Evolutionary conservation across 1,140 invertebrate genomes (phyloP), one percentile per base, ranked within the genome.

Genomic region (Cherax quadricarinatus): DNA sequence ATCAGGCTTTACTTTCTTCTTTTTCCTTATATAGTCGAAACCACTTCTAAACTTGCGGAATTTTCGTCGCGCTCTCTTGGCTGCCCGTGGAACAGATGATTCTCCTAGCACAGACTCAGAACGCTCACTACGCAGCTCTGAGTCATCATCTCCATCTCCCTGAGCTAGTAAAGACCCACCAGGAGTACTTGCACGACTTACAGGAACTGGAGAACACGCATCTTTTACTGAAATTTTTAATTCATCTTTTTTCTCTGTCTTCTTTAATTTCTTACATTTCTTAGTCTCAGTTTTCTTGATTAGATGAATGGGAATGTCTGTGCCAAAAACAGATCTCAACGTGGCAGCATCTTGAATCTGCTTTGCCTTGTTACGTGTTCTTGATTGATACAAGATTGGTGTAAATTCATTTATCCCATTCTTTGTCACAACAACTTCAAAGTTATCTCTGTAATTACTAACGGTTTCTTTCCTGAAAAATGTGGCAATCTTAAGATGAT

Each of bases 21-120:
- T 98, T 94, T 98, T 98, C 18, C 97, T 95, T 75, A 98, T 98
- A 91, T 98, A 98, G 95, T 98, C 98, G 95, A 98, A 98, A 4
- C 98, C 97, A 10, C 97, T 95, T 86, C 97, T 96, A 92, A 97
- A 96, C 95, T 97, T 96, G 60, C 97, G 95, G 30, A 97, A 95
- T 10, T 92, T 93, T 48, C 94, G 90, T 12, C 88, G 88, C n/a
- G 85, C 91, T 62, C 88, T 92, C 91, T 91, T 93, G 60, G 80
- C 57, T 48, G 78, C 88, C 18, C 62, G 79, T 16, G 88, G 79
- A 70, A 30, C 93, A 18, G 86, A 89, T 3, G 84, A 89, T 60
- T 93, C 92, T 41, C 88, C 87, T 3, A 93, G 51, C 51, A 89
- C 88, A 57, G 92, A 89, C 51, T 89, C 92, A 0, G 93, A 92